Evolutionary conservation across 37 sponge, comb jelly and placozoan genomes (phyloP).

Genomic region (Aphrocallistes beatrix): DNA sequence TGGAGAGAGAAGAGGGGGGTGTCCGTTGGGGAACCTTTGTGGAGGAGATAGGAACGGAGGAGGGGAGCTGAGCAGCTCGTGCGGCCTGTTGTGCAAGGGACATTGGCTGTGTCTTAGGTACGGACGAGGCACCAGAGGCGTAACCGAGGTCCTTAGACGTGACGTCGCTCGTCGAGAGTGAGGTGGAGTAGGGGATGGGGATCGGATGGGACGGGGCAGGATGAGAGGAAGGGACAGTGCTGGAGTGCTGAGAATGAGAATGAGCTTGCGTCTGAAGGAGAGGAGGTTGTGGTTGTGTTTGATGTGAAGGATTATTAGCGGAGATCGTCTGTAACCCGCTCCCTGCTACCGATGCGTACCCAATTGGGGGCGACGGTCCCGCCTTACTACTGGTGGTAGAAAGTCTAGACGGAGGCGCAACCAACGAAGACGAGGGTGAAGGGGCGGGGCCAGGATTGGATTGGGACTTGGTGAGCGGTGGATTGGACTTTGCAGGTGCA

Average conservation of each 20-base stretch:
- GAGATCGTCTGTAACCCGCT: not conserved
- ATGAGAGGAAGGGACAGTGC: not conserved
- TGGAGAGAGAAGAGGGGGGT: conserved; percentile 11
- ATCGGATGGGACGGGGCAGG: not conserved
- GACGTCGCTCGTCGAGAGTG: not conserved
- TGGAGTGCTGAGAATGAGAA: conserved; percentile 1
- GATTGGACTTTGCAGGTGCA: not conserved
- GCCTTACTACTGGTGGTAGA: not conserved
- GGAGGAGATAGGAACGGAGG: not conserved
- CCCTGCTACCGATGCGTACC: not conserved
- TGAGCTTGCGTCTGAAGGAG: not conserved
- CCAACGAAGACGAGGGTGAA: not conserved
- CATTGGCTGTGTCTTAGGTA: not conserved
- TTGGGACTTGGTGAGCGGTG: conserved; percentile 3
- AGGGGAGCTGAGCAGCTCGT: not conserved
- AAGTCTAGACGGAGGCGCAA: not conserved
- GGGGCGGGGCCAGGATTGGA: conserved; percentile 19
- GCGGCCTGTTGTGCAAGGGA: not conserved
- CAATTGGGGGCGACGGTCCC: not conserved
- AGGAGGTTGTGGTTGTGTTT: conserved; percentile 18
- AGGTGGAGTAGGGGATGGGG: not conserved
- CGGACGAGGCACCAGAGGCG: not conserved
- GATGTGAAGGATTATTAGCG: not conserved
- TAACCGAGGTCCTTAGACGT: not conserved
- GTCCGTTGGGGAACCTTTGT: conserved; percentile 14